Base-by-base conservation (phyloP, 2,113 vertebrate species). In the Phylloscopus trochiloides region DNA sequence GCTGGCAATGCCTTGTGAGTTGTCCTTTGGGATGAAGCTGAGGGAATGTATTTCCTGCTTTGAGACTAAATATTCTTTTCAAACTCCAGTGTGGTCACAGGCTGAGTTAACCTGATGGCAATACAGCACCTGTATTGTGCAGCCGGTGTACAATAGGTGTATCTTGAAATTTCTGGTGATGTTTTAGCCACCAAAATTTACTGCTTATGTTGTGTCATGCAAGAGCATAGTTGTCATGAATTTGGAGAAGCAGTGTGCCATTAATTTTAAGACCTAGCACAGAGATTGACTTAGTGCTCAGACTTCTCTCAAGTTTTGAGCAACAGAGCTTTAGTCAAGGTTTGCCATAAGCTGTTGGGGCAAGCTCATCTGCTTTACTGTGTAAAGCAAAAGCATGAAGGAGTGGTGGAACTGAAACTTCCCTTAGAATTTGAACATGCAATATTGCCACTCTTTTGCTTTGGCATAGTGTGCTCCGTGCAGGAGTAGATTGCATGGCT, bases 331-430 rank as follows among this genome's bases (percentile, higher is more conserved):
- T 73, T 43, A 59, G 45, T 57, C 58, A 57, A 68, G 17, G 9
- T 75, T 92, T 91, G 84, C 47, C 25, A 3, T 52, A 28, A 83
- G 28, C 59, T 59, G 31, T 47, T 67, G 79, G 45, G 17, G 40
- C 52, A 81, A 65, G 40, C 48, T 95, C 73, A 87, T 38, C 70
- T 86, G 77, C n/a, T 85, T 75, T 92, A 79, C 93, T 90, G 17
- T 70, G 50, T 89, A 79, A 96, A 93, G 67, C 59, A 83, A 93
- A 90, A 80, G 59, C 43, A 50, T 31, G 75, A 67, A 74, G 28
- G 55, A 79, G 52, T 76, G 51, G 55, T 94, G 78, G 40, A 96
- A 94, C 88, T 86, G 93, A 84, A 96, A 92, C 61, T 91, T 94
- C 10, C 57, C 92, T 67, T 70, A 59, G 82, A 90, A 87, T 92